Percentiles rank a stretch among this genome's conserved stretches.
These are phyloP conservation scores for Syritta pipiens DNA, from an alignment of 2,888 invertebrate species.

Conservation along the genomic window DNA sequence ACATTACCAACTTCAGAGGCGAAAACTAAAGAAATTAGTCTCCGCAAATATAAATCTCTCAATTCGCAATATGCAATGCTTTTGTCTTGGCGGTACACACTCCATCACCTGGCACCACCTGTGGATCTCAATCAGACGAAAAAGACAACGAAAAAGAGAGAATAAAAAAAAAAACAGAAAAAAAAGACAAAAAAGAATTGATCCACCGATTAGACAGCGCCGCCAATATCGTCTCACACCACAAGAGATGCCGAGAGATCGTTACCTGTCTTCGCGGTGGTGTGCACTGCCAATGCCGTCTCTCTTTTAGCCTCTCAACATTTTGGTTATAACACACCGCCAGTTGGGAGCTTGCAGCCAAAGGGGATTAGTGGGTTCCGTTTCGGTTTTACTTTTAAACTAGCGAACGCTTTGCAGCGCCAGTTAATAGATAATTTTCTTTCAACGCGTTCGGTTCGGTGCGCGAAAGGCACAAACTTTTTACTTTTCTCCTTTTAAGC, in stretches of 20 bases:
- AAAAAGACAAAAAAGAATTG: constrained; percentile 20
- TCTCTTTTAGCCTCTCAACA: constrained; percentile 27
- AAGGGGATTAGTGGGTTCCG: constrained; percentile 68
- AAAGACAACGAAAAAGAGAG: neutral
- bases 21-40: constrained; percentile 40
- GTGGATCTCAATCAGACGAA: constrained; percentile 10
- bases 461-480: constrained; percentile 36
- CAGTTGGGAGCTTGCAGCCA: constrained; percentile 24
- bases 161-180: constrained; percentile 1
- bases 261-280: constrained; percentile 20
- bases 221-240: no score
- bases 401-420: constrained; percentile 73
- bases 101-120: constrained; percentile 40
- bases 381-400: constrained; percentile 78
- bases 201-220: constrained; percentile 49
- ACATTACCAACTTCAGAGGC: constrained; percentile 9
- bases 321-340: constrained; percentile 44
- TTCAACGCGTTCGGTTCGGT: constrained; percentile 74
- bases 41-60: constrained; percentile 24
- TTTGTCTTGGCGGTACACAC: constrained; percentile 16
- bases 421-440: constrained; percentile 77
- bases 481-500: neutral
- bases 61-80: constrained; percentile 28
- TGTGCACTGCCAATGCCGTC: constrained; percentile 41
- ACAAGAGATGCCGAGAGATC: constrained; percentile 14